These are phyloP conservation scores for Isoperla grammatica DNA, from an alignment of 2,888 invertebrate genomes.

Conservation along the genomic window DNA sequence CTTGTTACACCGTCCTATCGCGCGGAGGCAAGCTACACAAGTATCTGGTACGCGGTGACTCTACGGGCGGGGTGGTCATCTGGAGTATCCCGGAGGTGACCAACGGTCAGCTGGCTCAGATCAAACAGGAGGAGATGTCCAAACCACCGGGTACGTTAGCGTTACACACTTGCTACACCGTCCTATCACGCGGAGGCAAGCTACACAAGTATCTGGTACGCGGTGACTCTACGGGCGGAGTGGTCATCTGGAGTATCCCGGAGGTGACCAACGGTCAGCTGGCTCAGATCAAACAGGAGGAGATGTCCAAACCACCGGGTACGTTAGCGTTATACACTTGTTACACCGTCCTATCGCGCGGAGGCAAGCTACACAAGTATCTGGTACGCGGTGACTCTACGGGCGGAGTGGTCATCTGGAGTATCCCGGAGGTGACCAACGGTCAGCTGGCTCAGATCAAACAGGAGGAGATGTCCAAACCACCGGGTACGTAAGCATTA, in stretches of 20 bases:
- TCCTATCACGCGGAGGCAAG: conserved; percentile 59
- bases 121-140: conserved; percentile 53
- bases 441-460: conserved; percentile 55
- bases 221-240: conserved; percentile 88
- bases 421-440: conserved; percentile 73
- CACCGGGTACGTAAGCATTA: too few species aligned
- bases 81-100: conserved; percentile 87
- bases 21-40: conserved; percentile 59
- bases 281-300: conserved; percentile 54
- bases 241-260: conserved; percentile 85
- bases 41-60: conserved; percentile 80
- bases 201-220: conserved; percentile 65
- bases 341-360: not conserved
- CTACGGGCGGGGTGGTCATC: conserved; percentile 80
- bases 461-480: conserved; percentile 50
- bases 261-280: conserved; percentile 65
- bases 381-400: conserved; percentile 86
- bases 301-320: conserved; percentile 46
- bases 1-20: conserved; percentile 58
- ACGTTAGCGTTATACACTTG: too few species aligned
- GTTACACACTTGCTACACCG: too few species aligned
- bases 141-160: conserved; percentile 47
- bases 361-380: conserved; percentile 52
- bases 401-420: conserved; percentile 85
- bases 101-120: conserved; percentile 53